Conservation (phyloP, 92 coral and sea anemone genomes). For the Chrysogorgia sp. region DNA sequence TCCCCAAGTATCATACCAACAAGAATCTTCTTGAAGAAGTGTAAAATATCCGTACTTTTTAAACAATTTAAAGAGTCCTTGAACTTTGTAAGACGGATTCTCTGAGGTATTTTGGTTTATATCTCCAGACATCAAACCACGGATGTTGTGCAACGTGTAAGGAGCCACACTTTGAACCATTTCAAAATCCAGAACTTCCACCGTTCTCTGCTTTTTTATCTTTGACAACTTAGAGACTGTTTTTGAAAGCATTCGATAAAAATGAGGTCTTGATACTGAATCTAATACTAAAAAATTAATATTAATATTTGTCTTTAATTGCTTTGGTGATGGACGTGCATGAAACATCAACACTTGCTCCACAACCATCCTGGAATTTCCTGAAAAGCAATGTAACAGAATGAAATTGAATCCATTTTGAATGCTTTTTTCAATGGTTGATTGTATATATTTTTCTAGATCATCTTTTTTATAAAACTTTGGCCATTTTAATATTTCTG, state of each 20-base stretch:
- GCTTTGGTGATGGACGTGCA: slow-evolving; percentile 51
- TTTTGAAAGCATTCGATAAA: slow-evolving; percentile 81
- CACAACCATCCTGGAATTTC: slow-evolving; percentile 26
- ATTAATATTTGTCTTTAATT: slow-evolving; percentile 53
- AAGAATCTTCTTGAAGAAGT: slow-evolving; percentile 79
- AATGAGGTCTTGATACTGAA: slow-evolving; percentile 82
- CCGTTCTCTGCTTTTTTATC: slow-evolving; percentile 61
- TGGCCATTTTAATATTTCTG: slow-evolving; percentile 48
- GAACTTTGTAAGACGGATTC: too few relatives aligned
- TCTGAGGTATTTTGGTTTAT: slow-evolving; percentile 4
- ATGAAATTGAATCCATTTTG: slow-evolving; percentile 65
- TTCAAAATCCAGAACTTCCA: slow-evolving; percentile 80
- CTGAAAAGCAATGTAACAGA: slow-evolving; percentile 52
- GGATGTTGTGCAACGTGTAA: slow-evolving; percentile 79
- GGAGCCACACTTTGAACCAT: slow-evolving; percentile 83
- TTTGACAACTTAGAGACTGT: slow-evolving; percentile 63
- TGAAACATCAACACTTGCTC: slow-evolving; percentile 75
- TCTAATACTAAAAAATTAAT: slow-evolving; percentile 73
- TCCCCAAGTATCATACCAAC: slow-evolving; percentile 90
- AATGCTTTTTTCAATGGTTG: slow-evolving; percentile 35
- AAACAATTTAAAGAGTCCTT: too few relatives aligned
- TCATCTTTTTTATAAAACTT: slow-evolving; percentile 29
- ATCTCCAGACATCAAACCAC: slow-evolving; percentile 83
- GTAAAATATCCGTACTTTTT: slow-evolving; percentile 78
- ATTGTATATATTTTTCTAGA: slow-evolving; percentile 46